Conservation (phyloP, 2,113 vertebrate genomes). For the Conger conger region DNA sequence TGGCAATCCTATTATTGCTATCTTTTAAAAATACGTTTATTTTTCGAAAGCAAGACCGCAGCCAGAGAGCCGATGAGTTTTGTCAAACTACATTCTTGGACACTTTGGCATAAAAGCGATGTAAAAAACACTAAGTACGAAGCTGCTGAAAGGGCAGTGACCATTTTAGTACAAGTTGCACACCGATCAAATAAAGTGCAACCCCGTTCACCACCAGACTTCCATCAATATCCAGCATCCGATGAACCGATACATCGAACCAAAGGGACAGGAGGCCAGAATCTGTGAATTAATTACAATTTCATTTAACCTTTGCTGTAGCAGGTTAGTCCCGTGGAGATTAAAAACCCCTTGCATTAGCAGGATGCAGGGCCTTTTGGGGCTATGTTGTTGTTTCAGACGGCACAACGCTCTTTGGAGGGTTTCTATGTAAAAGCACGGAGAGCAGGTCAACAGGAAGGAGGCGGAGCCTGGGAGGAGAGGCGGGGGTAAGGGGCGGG, state of each 20-base stretch:
- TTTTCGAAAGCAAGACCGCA: too few relatives aligned
- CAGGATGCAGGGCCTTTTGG: too few relatives aligned
- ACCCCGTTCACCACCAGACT: background rate
- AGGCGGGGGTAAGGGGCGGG: conserved; percentile 41
- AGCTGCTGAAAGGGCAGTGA: too few relatives aligned
- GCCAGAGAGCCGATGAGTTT: too few relatives aligned
- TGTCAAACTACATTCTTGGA: background rate
- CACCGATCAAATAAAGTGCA: background rate
- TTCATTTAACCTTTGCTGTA: too few relatives aligned
- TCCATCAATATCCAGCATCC: background rate
- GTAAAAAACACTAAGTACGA: too few relatives aligned
- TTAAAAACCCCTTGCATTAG: too few relatives aligned
- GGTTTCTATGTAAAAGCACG: conserved; percentile 21
- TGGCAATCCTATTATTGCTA: background rate
- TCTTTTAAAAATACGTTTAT: too few relatives aligned
- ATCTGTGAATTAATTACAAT: background rate
- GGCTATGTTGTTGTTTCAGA: conserved; percentile 37
- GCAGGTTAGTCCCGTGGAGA: too few relatives aligned
- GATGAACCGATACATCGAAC: background rate
- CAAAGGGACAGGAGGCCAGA: background rate
- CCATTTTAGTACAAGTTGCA: background rate
- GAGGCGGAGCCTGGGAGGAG: conserved; percentile 8
- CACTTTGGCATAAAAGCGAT: background rate
- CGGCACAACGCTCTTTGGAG: background rate
- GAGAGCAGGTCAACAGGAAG: conserved; percentile 46